Evolutionary conservation across 2,113 vertebrate genomes (phyloP).

Genomic region (Sphaerodactylus townsendi): DNA sequence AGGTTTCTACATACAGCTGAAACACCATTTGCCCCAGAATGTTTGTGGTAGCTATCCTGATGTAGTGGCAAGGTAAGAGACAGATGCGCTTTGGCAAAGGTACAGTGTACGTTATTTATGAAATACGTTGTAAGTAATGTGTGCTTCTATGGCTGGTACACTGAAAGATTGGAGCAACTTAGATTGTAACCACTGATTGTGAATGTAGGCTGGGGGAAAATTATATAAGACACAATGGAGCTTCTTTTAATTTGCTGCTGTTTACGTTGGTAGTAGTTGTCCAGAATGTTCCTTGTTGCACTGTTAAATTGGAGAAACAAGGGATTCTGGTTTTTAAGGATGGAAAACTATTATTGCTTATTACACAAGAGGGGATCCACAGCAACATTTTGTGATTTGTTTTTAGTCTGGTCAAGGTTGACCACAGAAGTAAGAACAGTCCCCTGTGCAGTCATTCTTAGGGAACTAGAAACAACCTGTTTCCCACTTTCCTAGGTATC

Average conservation of each 20-base stretch:
- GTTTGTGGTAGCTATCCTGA: no score
- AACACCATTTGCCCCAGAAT: no score
- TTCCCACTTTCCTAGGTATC: no score
- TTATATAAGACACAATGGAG: neutral
- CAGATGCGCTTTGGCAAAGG: neutral
- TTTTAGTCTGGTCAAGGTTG: no score
- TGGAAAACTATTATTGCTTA: neutral
- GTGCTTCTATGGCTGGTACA: neutral
- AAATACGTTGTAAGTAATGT: neutral
- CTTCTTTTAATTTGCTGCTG: neutral
- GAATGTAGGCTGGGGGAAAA: neutral
- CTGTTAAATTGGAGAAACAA: neutral
- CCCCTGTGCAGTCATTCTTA: no score
- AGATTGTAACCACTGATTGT: neutral
- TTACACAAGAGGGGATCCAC: neutral
- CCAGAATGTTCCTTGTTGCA: neutral
- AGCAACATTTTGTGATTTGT: no score
- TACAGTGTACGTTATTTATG: neutral
- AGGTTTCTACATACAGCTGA: no score
- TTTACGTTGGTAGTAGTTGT: neutral
- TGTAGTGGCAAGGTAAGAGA: no score
- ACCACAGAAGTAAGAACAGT: no score
- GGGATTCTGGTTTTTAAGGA: neutral
- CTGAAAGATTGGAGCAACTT: neutral
- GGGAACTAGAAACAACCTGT: no score